Base-by-base conservation (phyloP, 2,797 vertebrate genomes). In the Cynopterus sphinx region DNA sequence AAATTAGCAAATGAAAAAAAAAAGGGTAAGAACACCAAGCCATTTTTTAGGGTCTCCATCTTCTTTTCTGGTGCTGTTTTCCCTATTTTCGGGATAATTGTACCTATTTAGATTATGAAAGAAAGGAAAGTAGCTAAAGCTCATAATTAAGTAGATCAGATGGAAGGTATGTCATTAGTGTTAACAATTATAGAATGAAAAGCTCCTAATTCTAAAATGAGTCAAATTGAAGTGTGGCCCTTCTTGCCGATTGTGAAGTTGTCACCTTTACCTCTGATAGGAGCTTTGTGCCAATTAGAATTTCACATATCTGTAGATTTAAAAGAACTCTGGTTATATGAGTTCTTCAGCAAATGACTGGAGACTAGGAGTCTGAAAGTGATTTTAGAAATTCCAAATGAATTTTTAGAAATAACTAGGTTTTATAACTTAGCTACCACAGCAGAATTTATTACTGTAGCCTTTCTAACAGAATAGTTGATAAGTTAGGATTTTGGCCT, bases 331-430 rank as follows among this genome's bases (percentile, higher is more conserved):
- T 13, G 13, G 57, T 12, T 57, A 57, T 11, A 59, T 59, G 57
- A 28, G 24, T 59, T 59, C 57, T 59, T 10, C 24, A 59, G 22
- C 26, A 55, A 82, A 31, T 67, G 13, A 68, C 61, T 88, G 21
- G 71, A 78, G 9, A 71, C 24, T 22, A 33, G 61, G 24, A 61
- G 24, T 83, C 36, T 19, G 41, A 63, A 91, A 21, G 61, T 89
- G 71, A 63, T 88, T 83, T 74, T 79, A 70, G 86, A 91, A 91
- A 74, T 49, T 49, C 36, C 28, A 81, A 78, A 59, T 88, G 43
- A 92, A 39, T 51, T 57, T 95, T 97, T 85, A 85, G 71, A 75
- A 91, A 86, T 68, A 87, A 19, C 9, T 87, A 86, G 59, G 11
- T 70, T 74, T 90, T 78, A 49, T 65, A 77, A 41, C 73, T 49